These are phyloP conservation scores for Ennomos fuscantarius DNA, from an alignment of 2,888 invertebrate genomes.

Conservation along the genomic window DNA sequence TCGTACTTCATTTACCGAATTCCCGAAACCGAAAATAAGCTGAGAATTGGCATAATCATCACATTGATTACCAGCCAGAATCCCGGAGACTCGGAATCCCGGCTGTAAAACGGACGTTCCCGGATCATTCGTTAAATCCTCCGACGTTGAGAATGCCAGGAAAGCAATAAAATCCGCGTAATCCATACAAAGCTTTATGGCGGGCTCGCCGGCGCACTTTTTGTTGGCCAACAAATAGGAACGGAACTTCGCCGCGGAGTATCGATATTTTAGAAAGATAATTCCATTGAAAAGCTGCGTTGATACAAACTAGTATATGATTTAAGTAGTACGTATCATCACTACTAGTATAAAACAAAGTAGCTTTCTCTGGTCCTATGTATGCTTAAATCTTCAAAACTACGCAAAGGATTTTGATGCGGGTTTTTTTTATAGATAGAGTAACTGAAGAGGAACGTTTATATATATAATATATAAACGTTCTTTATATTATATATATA, in stretches of 20 bases:
- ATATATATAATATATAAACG: too few relatives aligned
- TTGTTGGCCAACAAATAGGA: conserved; percentile 26
- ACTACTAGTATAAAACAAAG: too few relatives aligned
- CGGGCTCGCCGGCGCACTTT: conserved; percentile 23
- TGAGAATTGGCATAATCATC: conserved; percentile 31
- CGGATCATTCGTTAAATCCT: conserved; percentile 34
- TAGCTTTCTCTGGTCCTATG: too few relatives aligned
- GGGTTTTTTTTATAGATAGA: too few relatives aligned
- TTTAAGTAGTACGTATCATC: too few relatives aligned
- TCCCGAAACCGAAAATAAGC: conserved; percentile 24
- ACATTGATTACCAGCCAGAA: conserved; percentile 25
- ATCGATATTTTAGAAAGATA: conserved; percentile 13
- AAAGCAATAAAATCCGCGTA: conserved; percentile 40
- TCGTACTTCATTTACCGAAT: conserved; percentile 18
- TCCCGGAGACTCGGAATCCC: conserved; percentile 18
- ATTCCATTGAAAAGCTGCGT: too few relatives aligned
- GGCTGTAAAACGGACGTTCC: conserved; percentile 31
- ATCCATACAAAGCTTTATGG: conserved; percentile 37
- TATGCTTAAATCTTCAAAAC: too few relatives aligned
- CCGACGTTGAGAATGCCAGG: conserved; percentile 27
- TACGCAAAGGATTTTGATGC: too few relatives aligned
- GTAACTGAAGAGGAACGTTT: too few relatives aligned
- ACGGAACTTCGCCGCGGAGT: conserved; percentile 3
- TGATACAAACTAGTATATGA: too few relatives aligned
- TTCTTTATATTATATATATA: too few relatives aligned